Conservation (phyloP, 2,888 invertebrate species). For the Melieria crassipennis region DNA sequence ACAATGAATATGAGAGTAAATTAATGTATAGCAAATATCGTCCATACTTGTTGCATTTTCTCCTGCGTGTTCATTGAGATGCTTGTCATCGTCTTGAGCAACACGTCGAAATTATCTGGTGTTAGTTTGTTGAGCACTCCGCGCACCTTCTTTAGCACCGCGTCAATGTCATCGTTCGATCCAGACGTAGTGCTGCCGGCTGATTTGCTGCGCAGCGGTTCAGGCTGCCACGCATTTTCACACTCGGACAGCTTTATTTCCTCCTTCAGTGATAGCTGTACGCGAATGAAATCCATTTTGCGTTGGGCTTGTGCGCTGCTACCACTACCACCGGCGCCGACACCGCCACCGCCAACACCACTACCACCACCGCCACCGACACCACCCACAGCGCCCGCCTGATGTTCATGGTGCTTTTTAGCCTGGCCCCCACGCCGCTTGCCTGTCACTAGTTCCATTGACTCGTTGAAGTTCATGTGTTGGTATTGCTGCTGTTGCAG, state of each 20-base stretch:
- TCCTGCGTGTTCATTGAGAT: slow-evolving; percentile 56
- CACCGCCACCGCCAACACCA: slow-evolving; percentile 35
- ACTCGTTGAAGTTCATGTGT: slow-evolving; percentile 56
- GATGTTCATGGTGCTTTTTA: slow-evolving; percentile 53
- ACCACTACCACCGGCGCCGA: slow-evolving; percentile 11
- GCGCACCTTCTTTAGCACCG: slow-evolving; percentile 59
- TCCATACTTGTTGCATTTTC: slow-evolving; percentile 57
- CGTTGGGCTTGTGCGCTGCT: slow-evolving; percentile 45
- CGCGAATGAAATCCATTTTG: slow-evolving; percentile 58
- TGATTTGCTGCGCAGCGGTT: slow-evolving; percentile 49
- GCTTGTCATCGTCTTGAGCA: slow-evolving; percentile 58
- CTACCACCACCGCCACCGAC: slow-evolving; percentile 38
- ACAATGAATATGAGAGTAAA: too few species aligned
- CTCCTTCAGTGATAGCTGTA: slow-evolving; percentile 59
- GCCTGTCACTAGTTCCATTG: slow-evolving; percentile 52
- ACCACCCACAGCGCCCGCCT: slow-evolving; percentile 29
- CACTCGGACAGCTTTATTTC: slow-evolving; percentile 61
- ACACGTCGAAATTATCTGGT: slow-evolving; percentile 60
- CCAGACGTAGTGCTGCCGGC: slow-evolving; percentile 32
- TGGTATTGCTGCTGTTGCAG: slow-evolving; percentile 54
- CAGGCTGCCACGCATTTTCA: slow-evolving; percentile 62
- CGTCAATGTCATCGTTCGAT: slow-evolving; percentile 53
- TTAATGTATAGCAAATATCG: too few species aligned
- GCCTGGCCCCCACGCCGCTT: slow-evolving; percentile 50
- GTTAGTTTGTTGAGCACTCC: slow-evolving; percentile 62